A percentile compares a stretch with the other conserved stretches of the same genome.
Evolutionary conservation across 2,113 vertebrate species (phyloP).

Genomic region (Silurus glanis): DNA sequence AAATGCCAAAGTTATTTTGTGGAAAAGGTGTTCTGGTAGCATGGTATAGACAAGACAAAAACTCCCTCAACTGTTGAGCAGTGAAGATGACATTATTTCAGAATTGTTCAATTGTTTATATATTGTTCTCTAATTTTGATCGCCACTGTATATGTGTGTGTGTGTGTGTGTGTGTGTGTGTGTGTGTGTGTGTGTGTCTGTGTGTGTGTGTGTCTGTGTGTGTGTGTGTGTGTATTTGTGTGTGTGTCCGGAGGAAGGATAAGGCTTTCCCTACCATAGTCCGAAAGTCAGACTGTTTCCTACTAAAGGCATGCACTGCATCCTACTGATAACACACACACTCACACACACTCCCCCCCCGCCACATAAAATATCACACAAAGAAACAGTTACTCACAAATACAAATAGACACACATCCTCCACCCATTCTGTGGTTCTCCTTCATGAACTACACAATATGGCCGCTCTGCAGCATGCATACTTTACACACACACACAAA

Average conservation of each 20-base stretch:
- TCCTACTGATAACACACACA: constrained; percentile 50
- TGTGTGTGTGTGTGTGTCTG: neutral
- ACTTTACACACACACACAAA: neutral
- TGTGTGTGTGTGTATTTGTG: constrained; percentile 9
- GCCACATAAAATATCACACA: neutral
- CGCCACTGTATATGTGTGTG: neutral
- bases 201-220: neutral
- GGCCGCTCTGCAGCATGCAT: neutral
- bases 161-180: constrained; percentile 1
- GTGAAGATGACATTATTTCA: too few species aligned
- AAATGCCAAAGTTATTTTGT: too few species aligned
- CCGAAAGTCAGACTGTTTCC: constrained; percentile 28
- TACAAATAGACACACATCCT: constrained; percentile 2
- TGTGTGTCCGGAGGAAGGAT: constrained; percentile 47
- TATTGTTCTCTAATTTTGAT: too few species aligned
- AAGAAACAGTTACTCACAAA: neutral
- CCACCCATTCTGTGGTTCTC: neutral
- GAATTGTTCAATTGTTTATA: too few species aligned
- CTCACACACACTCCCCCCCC: constrained; percentile 3
- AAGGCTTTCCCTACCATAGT: constrained; percentile 45
- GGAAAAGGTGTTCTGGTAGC: too few species aligned
- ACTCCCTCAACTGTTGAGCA: too few species aligned
- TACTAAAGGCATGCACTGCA: constrained; percentile 36
- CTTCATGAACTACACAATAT: neutral
- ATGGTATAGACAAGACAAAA: too few species aligned